phyloP scores from a whole-genome alignment of 2,113 vertebrate species.

The Macroglossus sobrinus region DNA sequence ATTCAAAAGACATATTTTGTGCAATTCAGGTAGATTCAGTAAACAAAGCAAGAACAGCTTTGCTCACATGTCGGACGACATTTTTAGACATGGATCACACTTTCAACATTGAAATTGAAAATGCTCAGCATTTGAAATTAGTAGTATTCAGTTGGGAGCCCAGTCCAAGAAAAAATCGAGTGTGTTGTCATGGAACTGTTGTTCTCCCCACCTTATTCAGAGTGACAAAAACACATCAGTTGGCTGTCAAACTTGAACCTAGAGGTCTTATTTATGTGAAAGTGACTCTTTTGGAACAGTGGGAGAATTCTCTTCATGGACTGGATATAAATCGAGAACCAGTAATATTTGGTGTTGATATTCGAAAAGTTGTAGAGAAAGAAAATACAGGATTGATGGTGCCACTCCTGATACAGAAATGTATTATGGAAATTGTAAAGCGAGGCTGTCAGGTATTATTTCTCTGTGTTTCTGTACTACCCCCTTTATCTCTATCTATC shows the following conservation, averaged over 20 bases:
- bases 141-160: conserved; percentile 98
- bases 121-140: conserved; percentile 96
- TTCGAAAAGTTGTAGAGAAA: conserved; percentile 92
- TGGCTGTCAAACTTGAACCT: conserved; percentile 96
- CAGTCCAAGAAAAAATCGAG: conserved; percentile 90
- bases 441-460: conserved; percentile 95
- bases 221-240: conserved; percentile 91
- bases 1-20: conserved; percentile 97
- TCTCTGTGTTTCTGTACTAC: conserved; percentile 31
- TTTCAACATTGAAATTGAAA: conserved; percentile 98
- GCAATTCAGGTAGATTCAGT: conserved; percentile 98
- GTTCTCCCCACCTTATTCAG: conserved; percentile 94
- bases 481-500: background rate
- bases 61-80: conserved; percentile 93
- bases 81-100: conserved; percentile 99
- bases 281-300: conserved; percentile 95
- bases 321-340: conserved; percentile 84
- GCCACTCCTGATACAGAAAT: conserved; percentile 94
- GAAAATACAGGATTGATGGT: conserved; percentile 92
- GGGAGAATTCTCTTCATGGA: conserved; percentile 94
- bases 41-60: conserved; percentile 96
- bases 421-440: conserved; percentile 96
- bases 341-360: conserved; percentile 93
- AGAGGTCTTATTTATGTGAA: conserved; percentile 97
- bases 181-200: conserved; percentile 96